phyloP scores from a whole-genome alignment of 2,113 vertebrate genomes.

The Butastur rufipennis region DNA sequence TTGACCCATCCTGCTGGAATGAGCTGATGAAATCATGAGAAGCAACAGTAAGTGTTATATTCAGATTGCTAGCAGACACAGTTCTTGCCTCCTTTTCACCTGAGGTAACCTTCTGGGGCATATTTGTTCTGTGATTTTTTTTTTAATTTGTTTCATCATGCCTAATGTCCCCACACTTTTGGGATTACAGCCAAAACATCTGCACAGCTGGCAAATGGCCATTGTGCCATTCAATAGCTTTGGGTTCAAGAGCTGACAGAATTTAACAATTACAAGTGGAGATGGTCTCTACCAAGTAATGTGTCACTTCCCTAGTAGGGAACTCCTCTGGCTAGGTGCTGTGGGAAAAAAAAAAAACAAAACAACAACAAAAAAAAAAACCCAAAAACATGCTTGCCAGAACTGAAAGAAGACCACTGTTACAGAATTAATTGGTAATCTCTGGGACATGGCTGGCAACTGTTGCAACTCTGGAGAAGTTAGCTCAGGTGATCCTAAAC shows the following conservation, averaged over 20 bases:
- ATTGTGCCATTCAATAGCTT: not conserved
- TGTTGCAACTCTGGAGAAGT: not conserved
- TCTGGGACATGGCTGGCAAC: not conserved
- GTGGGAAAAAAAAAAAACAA: not conserved
- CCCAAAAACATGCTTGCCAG: not conserved
- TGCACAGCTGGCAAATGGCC: not conserved
- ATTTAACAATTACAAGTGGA: not conserved
- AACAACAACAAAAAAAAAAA: too few relatives aligned
- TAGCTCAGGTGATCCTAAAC: not conserved
- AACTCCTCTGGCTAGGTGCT: not conserved
- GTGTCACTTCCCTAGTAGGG: not conserved
- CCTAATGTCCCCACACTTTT: not conserved
- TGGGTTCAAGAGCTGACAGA: not conserved
- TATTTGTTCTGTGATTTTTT: not conserved
- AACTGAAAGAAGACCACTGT: not conserved
- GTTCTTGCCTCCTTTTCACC: not conserved
- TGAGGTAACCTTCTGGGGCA: not conserved
- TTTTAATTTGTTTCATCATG: not conserved
- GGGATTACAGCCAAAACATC: not conserved
- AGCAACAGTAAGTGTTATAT: not conserved
- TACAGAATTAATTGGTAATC: not conserved
- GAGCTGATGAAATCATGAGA: not conserved
- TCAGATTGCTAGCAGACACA: not conserved
- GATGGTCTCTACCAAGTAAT: not conserved
- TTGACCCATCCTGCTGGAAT: slow-evolving; percentile 10